Conservation (phyloP, 2,113 vertebrate species). For the Microcebus lehilahytsara region DNA sequence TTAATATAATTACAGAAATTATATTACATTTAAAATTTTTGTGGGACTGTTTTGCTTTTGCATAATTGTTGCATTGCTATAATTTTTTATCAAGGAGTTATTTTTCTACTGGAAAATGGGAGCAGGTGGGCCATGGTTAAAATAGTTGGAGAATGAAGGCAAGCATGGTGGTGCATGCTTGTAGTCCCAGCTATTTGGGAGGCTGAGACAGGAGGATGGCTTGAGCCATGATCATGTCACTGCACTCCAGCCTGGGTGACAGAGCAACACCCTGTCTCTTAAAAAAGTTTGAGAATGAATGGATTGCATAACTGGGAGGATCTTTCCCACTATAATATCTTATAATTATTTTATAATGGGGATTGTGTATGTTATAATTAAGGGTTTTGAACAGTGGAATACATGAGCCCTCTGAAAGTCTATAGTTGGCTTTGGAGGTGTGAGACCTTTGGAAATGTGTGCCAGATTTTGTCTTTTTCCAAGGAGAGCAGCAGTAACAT, state of each 20-base stretch:
- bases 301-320: neutral
- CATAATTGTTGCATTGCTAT: neutral
- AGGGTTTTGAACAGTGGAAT: neutral
- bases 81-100: neutral
- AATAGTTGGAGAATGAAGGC: neutral
- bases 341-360: neutral
- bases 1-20: neutral
- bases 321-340: neutral
- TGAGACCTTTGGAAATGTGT: neutral
- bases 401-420: neutral
- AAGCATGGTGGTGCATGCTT: too few relatives aligned
- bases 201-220: too few relatives aligned
- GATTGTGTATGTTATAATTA: neutral
- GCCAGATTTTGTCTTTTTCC: neutral
- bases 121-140: neutral
- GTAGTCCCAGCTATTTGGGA: too few relatives aligned
- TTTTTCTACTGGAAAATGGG: conserved; percentile 9
- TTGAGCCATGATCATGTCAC: too few relatives aligned
- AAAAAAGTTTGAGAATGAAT: conserved; percentile 1
- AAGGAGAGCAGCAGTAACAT: neutral
- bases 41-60: neutral
- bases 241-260: too few relatives aligned
- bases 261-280: too few relatives aligned
- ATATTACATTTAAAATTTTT: neutral
- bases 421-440: neutral